Evolutionary conservation across 2,888 invertebrate species (phyloP), one percentile per base, ranked within the genome.

Genomic region (Drosophila setosimentum): DNA sequence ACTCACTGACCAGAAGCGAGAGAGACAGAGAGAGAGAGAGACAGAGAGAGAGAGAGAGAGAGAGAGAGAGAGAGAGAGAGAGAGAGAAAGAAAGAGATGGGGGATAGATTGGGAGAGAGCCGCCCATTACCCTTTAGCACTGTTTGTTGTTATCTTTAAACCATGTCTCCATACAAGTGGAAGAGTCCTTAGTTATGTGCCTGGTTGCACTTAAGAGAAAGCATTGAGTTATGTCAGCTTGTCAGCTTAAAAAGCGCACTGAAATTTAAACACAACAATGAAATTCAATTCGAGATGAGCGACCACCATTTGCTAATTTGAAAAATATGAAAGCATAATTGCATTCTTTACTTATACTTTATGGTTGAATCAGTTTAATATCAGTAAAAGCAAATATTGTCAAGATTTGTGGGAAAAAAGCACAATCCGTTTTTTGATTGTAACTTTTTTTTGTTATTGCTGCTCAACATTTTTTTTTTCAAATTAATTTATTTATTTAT

Each of bases 161-260:
- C 45, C 51, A 32, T 59, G 49, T 21, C 18, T 59, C 18, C 27
- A n/a, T 33, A 13, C 18, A 18, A 18, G 54, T 72, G 50, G 29
- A 27, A 48, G 21, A 21, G 24, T 65, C 35, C 66, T 32, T 73
- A 70, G 70, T 71, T 57, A 57, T 63, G 71, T 50, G 55, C 73
- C 55, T 58, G 65, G 53, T 35, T 61, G 65, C 73, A 75, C 68
- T 68, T 68, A 53, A 61, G 51, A 53, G 58, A 48, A 68, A 48
- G 32, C 57, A 32, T 40, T 62, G 60, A 33, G 53, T 69, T 66
- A 62, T 73, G 48, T 64, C 77, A 65, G 60, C 30, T 73, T 65
- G 73, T 65, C 58, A 58, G 62, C 55, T 73, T 69, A 55, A 69
- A 69, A 68, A 55, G 76, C 63, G 55, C 64, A 70, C 57, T 60